These are phyloP conservation scores for Euproctis similis DNA, from an alignment of 2,888 invertebrate genomes.

Conservation along the genomic window DNA sequence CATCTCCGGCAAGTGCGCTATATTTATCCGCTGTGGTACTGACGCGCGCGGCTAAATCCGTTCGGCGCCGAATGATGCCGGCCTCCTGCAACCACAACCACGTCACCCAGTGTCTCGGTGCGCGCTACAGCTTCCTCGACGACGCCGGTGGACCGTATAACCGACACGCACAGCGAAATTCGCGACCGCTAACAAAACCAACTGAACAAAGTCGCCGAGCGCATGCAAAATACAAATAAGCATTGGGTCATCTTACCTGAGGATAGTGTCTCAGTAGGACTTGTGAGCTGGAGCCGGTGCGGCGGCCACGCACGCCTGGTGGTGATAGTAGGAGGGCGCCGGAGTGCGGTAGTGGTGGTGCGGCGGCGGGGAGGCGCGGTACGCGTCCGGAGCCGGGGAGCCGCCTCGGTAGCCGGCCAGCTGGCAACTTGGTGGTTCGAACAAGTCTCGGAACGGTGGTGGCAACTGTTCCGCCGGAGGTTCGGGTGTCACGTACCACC, in stretches of 20 bases:
- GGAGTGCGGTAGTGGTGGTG: conserved; percentile 69
- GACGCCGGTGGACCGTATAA: conserved; percentile 35
- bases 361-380: conserved; percentile 61
- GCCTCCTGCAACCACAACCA: conserved; percentile 73
- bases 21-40: conserved; percentile 70
- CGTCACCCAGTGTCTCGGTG: conserved; percentile 56
- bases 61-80: conserved; percentile 66
- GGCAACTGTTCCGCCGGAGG: conserved; percentile 60
- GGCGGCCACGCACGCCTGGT: conserved; percentile 77
- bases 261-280: conserved; percentile 62
- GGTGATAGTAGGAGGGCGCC: conserved; percentile 71
- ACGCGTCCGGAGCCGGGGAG: conserved; percentile 55
- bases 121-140: conserved; percentile 32
- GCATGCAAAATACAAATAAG: conserved; percentile 21
- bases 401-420: conserved; percentile 67
- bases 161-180: conserved; percentile 56
- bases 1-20: conserved; percentile 67
- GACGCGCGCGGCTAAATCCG: conserved; percentile 69
- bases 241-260: conserved; percentile 46
- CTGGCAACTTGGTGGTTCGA: conserved; percentile 72
- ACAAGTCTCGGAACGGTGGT: conserved; percentile 63
- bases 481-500: conserved; percentile 76
- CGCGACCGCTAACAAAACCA: conserved; percentile 39
- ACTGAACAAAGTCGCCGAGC: conserved; percentile 42
- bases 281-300: conserved; percentile 66